A percentile compares a stretch with the other conserved stretches of the same genome.
Evolutionary conservation across 1,140 invertebrate genomes (phyloP).

Genomic region (Doryteuthis pealeii): DNA sequence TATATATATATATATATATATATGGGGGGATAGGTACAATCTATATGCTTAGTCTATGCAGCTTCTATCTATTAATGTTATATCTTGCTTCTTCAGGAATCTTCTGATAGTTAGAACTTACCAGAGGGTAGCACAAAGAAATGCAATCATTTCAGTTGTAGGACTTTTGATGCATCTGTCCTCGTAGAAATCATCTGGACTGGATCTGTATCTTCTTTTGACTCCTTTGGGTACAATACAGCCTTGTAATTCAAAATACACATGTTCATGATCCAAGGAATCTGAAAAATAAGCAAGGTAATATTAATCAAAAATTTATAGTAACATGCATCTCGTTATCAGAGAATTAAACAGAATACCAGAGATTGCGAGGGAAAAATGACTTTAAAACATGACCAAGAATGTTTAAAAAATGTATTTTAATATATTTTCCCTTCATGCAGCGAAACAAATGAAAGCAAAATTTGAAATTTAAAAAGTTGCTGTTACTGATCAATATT

Average conservation of each 20-base stretch:
- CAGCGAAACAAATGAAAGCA: too few relatives aligned
- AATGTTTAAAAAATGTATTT: too few relatives aligned
- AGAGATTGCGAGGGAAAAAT: too few relatives aligned
- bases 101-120: slow-evolving; percentile 66
- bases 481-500: too few relatives aligned
- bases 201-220: not conserved
- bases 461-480: too few relatives aligned
- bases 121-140: slow-evolving; percentile 83
- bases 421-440: too few relatives aligned
- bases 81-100: not conserved
- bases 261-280: not conserved
- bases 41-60: not conserved
- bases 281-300: not conserved
- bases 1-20: slow-evolving; percentile 4
- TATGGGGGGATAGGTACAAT: too few relatives aligned
- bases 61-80: not conserved
- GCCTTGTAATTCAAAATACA: not conserved
- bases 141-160: slow-evolving; percentile 77
- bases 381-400: too few relatives aligned
- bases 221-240: not conserved
- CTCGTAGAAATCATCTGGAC: slow-evolving; percentile 64
- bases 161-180: slow-evolving; percentile 82
- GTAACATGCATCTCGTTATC: too few relatives aligned
- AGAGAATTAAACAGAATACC: too few relatives aligned
- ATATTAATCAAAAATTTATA: too few relatives aligned